Evolutionary conservation across 2,888 invertebrate species (phyloP).

Genomic region (Scelioninae gen. 2): DNA sequence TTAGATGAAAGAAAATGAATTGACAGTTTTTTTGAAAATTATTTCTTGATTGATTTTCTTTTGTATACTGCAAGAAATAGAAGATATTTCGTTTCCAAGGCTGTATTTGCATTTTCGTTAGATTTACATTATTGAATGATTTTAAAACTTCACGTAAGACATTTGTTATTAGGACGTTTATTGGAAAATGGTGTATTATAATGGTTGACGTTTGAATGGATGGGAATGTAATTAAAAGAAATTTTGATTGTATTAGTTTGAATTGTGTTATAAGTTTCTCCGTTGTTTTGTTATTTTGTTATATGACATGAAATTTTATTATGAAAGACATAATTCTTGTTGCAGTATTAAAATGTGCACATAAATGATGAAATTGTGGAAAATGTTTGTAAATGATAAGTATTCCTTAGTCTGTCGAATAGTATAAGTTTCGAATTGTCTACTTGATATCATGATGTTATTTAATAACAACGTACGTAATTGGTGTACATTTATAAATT

Average conservation of each 20-base stretch:
- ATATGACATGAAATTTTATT: constrained; percentile 11
- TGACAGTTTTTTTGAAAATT: background rate
- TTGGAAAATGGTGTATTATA: constrained; percentile 7
- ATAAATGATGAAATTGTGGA: background rate
- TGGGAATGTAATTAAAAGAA: constrained; percentile 3
- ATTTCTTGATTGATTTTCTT: constrained; percentile 7
- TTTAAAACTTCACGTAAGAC: background rate
- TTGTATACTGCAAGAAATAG: background rate
- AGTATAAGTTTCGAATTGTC: background rate
- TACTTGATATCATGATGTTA: background rate
- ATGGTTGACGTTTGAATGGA: constrained; percentile 17
- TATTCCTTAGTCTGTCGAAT: background rate
- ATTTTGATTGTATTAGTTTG: background rate
- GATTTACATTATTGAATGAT: constrained; percentile 1
- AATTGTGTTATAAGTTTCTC: background rate
- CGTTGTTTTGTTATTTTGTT: constrained; percentile 28
- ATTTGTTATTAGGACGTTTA: constrained; percentile 40
- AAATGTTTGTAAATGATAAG: constrained; percentile 7
- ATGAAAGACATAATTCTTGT: constrained; percentile 1
- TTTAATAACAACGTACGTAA: background rate
- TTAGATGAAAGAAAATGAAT: background rate
- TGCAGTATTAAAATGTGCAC: constrained; percentile 12
- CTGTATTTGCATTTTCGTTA: constrained; percentile 21
- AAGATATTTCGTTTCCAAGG: constrained; percentile 4
- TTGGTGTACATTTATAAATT: background rate